Base-by-base conservation (phyloP, 2,888 invertebrate genomes). In the Spicauda simplicius region DNA sequence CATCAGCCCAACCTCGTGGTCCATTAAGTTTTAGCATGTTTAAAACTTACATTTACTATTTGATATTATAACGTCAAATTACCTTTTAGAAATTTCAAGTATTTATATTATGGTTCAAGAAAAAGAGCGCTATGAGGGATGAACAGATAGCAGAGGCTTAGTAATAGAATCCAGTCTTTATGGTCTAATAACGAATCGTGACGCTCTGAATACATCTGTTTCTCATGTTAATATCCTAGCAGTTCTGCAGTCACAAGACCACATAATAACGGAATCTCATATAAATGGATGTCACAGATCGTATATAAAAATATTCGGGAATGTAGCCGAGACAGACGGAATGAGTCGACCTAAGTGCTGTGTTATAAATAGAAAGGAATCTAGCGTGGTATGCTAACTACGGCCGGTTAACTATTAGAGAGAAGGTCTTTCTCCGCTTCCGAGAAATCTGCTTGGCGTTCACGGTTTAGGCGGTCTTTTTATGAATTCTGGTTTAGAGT, bases 321-420 rank as follows among this genome's bases (percentile, higher is more conserved):
- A 82, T 81, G 79, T 74, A 73, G 70, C 69, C 72, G 73, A 69
- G 77, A 77, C 79, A 74, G 71, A 55, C 75, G 72, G 76, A 76
- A 76, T 76, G 74, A 73, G 75, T 70, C 73, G 74, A 70, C 70
- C 71, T 72, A 72, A 73, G 73, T 74, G 77, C 77, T 77, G 74
- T 55, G 70, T 72, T 84, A 83, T 77, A 80, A 82, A 83, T 84
- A 84, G 82, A 72, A 61, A 69, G 78, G 81, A 80, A 84, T 83
- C 77, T 72, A 74, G 71, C 68, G 66, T 69, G 77, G 78, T 75
- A 80, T 80, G 73, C 73, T 73, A 74, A 64, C 71, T 72, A 66
- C 57, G 56, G 45, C 30, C 65, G 30, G 55, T 66, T 66, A 60
- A 60, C 59, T 66, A 66, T 19, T 16, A 59, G 45, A 59, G 64